These are phyloP conservation scores for Mercenaria mercenaria DNA, from an alignment of 1,140 invertebrate species.

Conservation along the genomic window DNA sequence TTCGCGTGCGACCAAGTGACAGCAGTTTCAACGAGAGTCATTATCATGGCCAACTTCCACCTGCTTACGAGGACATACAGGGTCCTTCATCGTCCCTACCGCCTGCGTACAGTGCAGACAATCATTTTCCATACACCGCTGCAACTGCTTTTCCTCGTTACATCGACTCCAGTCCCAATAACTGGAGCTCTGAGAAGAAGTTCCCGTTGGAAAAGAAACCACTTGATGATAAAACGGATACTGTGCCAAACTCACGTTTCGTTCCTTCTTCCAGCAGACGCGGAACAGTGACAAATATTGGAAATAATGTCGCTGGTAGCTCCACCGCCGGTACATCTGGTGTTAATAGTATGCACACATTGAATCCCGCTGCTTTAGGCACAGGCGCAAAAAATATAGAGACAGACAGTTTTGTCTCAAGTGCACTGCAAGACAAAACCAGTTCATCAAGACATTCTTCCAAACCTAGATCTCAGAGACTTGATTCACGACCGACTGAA, in stretches of 20 bases:
- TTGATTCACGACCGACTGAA: too few species aligned
- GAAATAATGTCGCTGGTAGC: too few species aligned
- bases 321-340: too few species aligned
- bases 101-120: not conserved
- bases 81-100: not conserved
- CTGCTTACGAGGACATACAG: constrained; percentile 28
- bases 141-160: not conserved
- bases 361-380: too few species aligned
- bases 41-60: not conserved
- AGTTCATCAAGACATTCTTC: too few species aligned
- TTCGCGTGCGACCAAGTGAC: not conserved
- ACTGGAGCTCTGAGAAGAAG: not conserved
- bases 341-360: too few species aligned
- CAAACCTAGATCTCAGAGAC: too few species aligned
- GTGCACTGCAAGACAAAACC: too few species aligned
- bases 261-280: not conserved
- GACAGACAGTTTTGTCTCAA: too few species aligned
- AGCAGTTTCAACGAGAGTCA: not conserved
- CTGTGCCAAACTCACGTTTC: not conserved
- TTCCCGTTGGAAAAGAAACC: not conserved
- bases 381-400: too few species aligned
- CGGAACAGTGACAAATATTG: not conserved
- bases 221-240: not conserved
- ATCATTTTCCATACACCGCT: not conserved
- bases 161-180: not conserved